Evolutionary conservation across 2,113 vertebrate genomes (phyloP), one percentile per base, ranked within the genome.

Genomic region (Upupa epops): DNA sequence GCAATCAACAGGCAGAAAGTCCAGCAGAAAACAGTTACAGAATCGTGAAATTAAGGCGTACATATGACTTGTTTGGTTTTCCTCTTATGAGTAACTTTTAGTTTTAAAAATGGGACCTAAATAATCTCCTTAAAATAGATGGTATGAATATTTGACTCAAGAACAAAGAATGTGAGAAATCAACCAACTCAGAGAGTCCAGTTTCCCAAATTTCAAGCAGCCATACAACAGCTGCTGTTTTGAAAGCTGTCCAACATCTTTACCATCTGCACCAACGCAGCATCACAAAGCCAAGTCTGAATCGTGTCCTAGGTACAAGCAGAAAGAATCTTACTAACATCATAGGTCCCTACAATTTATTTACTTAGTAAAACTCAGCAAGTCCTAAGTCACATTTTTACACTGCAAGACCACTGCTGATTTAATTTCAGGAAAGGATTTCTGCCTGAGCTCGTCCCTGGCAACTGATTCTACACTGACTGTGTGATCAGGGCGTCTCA

Each of bases 381-480:
- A 65, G 45, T 68, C 73, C 22, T 77, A 65, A 83, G 64, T 51
- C 22, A 51, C 14, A 31, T 32, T 34, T 24, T 37, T 56, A 68
- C 11, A 75, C 54, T 59, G 12, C 22, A 77, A 66, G 31, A 65
- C 19, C 66, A 12, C 12, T 77, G 42, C 26, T 86, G 63, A 70
- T 88, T 90, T 65, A 83, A 86, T 81, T 90, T 70, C 73, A 85
- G 32, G 52, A 77, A 77, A 88, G 25, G 49, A 58, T 74, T 79
- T 93, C 60, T 15, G 89, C 42, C 63, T 88, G 42, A 90, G 42
- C 19, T 56, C 11, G 25, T 65, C 60, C 28, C 36, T 88, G 63
- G 72, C 32, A 90, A 63, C 28, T 26, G n/a, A 11, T 42, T 91
- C 91, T 73, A 73, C 55, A 40, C 32, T 40, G 18, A 28, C 20